phyloP scores from a whole-genome alignment of 2,888 invertebrate species.

The Drosophila atripex region DNA sequence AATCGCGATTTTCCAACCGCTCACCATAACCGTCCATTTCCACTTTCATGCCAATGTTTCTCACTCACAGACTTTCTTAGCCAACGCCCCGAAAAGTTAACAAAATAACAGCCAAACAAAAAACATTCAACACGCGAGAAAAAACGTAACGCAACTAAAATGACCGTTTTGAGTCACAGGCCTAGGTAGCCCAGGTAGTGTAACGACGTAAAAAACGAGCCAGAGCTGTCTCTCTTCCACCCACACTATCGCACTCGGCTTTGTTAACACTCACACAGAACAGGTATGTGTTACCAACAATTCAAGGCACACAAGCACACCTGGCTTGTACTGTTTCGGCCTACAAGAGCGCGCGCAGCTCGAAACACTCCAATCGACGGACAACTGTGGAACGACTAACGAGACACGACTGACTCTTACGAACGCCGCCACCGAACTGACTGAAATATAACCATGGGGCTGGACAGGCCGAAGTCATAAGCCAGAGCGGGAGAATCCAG shows the following conservation, averaged over 20 bases:
- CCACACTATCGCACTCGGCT: constrained; percentile 16
- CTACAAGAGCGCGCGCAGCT: constrained; percentile 66
- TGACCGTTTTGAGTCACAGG: constrained; percentile 74
- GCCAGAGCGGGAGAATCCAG: constrained; percentile 1
- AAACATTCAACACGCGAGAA: constrained; percentile 12
- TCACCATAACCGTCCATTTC: constrained; percentile 6
- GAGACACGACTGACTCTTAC: constrained; percentile 58
- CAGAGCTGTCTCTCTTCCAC: constrained; percentile 36
- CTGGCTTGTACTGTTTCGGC: constrained; percentile 44
- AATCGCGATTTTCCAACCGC: constrained; percentile 49
- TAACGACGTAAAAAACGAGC: constrained; percentile 58
- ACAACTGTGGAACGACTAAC: not conserved
- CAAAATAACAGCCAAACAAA: constrained; percentile 27
- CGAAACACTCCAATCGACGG: constrained; percentile 11
- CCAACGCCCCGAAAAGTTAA: constrained; percentile 73
- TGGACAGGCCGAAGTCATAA: not conserved
- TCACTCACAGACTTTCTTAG: constrained; percentile 58
- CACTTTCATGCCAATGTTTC: not conserved
- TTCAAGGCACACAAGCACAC: constrained; percentile 56
- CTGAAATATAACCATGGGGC: too few relatives aligned
- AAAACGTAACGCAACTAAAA: constrained; percentile 72
- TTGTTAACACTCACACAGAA: constrained; percentile 53
- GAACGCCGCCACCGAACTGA: constrained; percentile 65
- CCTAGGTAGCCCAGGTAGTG: constrained; percentile 55
- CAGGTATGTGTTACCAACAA: constrained; percentile 63